Evolutionary conservation across 2,113 vertebrate genomes (phyloP).

Genomic region (Oreochromis aureus): DNA sequence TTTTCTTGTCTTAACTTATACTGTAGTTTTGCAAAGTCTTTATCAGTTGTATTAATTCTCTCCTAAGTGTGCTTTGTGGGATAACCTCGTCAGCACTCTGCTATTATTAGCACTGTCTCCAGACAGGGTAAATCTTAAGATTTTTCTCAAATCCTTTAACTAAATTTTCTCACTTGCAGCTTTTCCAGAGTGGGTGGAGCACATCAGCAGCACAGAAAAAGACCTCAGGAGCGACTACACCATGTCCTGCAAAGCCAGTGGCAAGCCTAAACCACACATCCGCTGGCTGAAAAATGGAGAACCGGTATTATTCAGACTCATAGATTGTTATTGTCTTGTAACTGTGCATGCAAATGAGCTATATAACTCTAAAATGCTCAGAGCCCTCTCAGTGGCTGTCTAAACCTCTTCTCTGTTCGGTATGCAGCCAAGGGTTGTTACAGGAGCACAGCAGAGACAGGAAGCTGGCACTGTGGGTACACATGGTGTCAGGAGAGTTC

Average conservation of each 20-base stretch:
- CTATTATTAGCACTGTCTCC: not conserved
- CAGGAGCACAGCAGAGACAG: slow-evolving; percentile 31
- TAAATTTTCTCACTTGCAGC: slow-evolving; percentile 67
- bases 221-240: slow-evolving; percentile 85
- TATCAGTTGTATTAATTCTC: not conserved
- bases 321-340: not conserved
- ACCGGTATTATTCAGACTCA: slow-evolving; percentile 64
- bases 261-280: slow-evolving; percentile 85
- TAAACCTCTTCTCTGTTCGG: not conserved
- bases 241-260: slow-evolving; percentile 86
- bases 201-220: slow-evolving; percentile 85
- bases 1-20: not conserved
- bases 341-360: not conserved
- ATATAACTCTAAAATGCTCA: not conserved
- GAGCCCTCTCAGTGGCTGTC: not conserved
- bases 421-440: not conserved
- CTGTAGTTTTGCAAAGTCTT: not conserved
- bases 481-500: slow-evolving; percentile 6
- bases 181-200: slow-evolving; percentile 88
- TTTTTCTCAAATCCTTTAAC: not conserved
- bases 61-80: not conserved
- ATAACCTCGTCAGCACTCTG: not conserved
- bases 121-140: not conserved
- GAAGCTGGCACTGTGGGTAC: slow-evolving; percentile 16
- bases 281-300: slow-evolving; percentile 88